phyloP scores from a whole-genome alignment of 2,797 vertebrate species.

The Orientallactaga sibirica region DNA sequence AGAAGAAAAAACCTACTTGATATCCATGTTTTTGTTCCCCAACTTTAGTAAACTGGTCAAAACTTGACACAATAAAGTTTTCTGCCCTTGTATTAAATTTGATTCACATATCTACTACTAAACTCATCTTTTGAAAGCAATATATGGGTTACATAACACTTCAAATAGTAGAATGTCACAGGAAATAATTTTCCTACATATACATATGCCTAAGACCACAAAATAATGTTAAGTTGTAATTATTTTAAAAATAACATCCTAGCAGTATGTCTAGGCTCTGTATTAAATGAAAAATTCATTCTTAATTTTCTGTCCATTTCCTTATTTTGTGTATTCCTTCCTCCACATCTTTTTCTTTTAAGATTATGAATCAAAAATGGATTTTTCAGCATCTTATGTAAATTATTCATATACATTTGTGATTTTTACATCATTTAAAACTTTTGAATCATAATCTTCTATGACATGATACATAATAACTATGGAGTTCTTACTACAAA shows the following conservation, averaged over 20 bases:
- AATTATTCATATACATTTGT: neutral
- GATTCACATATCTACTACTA: neutral
- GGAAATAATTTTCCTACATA: neutral
- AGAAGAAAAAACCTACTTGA: slow-evolving; percentile 47
- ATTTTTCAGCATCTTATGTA: neutral
- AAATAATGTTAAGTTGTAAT: neutral
- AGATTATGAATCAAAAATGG: neutral
- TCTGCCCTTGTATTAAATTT: neutral
- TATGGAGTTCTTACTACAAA: neutral
- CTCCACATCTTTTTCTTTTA: neutral
- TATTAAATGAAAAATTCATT: neutral
- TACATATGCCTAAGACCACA: neutral
- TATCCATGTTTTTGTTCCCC: neutral
- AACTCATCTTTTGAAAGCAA: neutral
- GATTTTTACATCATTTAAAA: neutral
- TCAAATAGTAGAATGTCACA: neutral
- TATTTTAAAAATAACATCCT: neutral
- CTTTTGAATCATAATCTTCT: neutral
- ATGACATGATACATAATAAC: neutral
- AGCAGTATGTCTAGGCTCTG: neutral
- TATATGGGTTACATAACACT: neutral
- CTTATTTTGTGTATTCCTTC: neutral
- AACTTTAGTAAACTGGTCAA: slow-evolving; percentile 56
- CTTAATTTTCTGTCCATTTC: neutral
- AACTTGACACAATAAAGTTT: neutral